Conservation (phyloP, 2,888 invertebrate genomes). For the Danaus chrysippus region DNA sequence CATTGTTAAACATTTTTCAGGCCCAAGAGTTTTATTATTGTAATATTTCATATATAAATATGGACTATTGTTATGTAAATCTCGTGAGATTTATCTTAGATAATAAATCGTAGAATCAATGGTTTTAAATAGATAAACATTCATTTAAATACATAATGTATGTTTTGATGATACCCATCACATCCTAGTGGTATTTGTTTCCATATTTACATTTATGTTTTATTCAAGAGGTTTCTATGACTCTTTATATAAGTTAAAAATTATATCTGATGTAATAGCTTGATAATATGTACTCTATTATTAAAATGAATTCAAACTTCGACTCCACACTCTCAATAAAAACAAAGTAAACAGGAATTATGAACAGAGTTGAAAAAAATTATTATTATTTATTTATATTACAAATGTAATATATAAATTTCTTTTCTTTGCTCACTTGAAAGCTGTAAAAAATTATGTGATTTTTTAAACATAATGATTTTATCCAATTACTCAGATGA, state of each 20-base stretch:
- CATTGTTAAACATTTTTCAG: neutral
- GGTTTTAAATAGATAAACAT: neutral
- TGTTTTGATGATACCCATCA: neutral
- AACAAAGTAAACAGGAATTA: neutral
- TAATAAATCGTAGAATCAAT: neutral
- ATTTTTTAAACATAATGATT: too few species aligned
- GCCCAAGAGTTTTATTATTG: neutral
- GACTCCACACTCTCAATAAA: neutral
- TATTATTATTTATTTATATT: neutral
- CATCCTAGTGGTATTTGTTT: neutral
- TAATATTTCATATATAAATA: neutral
- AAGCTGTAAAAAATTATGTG: too few species aligned
- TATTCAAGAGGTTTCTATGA: neutral
- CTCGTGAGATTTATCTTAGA: neutral
- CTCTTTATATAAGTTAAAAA: neutral
- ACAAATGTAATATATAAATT: too few species aligned
- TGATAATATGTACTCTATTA: neutral
- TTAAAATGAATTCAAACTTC: neutral
- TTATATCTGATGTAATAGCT: neutral
- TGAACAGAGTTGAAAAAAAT: neutral
- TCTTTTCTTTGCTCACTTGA: too few species aligned
- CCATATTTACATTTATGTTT: neutral
- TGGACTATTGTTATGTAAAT: neutral
- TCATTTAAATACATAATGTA: slow-evolving; percentile 2
- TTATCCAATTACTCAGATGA: too few species aligned